These are phyloP conservation scores for Sorex araneus DNA, from an alignment of 2,113 vertebrate species.

Conservation along the genomic window DNA sequence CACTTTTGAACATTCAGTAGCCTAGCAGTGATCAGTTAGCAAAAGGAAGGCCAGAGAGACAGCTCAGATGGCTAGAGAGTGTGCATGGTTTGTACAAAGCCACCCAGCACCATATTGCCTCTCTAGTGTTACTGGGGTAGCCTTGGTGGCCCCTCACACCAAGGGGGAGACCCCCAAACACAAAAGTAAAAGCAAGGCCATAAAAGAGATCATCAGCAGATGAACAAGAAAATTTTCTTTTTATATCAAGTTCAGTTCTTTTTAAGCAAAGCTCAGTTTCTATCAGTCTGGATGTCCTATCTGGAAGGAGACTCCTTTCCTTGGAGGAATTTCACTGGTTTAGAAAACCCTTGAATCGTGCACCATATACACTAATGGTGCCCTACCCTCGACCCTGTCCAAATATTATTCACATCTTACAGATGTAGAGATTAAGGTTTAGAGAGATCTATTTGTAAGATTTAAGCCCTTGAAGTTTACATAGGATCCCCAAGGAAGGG, in stretches of 20 bases:
- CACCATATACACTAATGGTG: background rate
- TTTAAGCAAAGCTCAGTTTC: background rate
- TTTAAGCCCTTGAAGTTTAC: no score
- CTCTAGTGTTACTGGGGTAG: no score
- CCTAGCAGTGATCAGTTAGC: constrained; percentile 54
- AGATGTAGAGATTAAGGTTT: background rate
- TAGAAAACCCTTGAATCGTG: background rate
- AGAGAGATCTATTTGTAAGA: background rate
- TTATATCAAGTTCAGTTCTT: background rate
- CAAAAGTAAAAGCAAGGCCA: no score
- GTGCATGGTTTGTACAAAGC: no score
- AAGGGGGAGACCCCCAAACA: no score
- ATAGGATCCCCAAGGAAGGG: no score
- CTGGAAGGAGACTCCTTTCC: background rate
- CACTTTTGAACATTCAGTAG: constrained; percentile 40
- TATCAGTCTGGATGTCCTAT: background rate
- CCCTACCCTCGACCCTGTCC: background rate
- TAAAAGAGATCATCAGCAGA: no score
- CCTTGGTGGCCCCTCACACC: no score
- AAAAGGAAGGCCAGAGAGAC: constrained; percentile 26
- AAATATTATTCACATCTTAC: background rate
- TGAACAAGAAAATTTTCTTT: no score
- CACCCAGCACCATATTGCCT: no score
- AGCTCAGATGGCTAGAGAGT: no score
- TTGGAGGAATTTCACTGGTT: background rate